These are phyloP conservation scores for Eudorcas thomsonii DNA, from an alignment of 2,113 vertebrate genomes.

Conservation along the genomic window DNA sequence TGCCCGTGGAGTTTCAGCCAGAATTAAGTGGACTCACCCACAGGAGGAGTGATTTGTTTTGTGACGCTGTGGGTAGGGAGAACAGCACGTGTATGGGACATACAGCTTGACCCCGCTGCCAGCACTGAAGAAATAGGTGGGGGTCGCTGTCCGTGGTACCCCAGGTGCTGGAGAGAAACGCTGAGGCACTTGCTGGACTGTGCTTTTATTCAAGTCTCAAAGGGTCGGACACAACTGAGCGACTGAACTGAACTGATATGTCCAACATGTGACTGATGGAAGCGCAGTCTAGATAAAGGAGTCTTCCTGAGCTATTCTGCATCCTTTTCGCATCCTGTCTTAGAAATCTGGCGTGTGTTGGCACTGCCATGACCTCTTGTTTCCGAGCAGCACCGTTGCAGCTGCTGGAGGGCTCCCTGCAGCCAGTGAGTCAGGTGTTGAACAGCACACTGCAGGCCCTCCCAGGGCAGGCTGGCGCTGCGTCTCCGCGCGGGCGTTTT, in stretches of 20 bases:
- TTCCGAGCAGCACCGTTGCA: not conserved
- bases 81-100: not conserved
- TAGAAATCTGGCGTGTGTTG: not conserved
- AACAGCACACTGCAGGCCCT: not conserved
- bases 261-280: not conserved
- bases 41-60: not conserved
- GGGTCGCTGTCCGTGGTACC: rapidly evolving
- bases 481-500: rapidly evolving
- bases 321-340: not conserved
- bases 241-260: not conserved
- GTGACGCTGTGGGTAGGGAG: not conserved
- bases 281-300: not conserved
- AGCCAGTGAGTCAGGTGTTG: rapidly evolving
- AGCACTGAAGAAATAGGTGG: not conserved
- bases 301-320: not conserved
- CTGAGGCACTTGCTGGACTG: rapidly evolving
- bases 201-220: not conserved
- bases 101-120: not conserved
- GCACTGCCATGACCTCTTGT: too few species aligned
- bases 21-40: not conserved
- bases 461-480: not conserved
- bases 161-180: not conserved
- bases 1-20: not conserved
- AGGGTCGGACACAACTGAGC: not conserved
- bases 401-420: rapidly evolving